phyloP scores from a whole-genome alignment of 2,888 invertebrate genomes.

The Papilio demoleus region DNA sequence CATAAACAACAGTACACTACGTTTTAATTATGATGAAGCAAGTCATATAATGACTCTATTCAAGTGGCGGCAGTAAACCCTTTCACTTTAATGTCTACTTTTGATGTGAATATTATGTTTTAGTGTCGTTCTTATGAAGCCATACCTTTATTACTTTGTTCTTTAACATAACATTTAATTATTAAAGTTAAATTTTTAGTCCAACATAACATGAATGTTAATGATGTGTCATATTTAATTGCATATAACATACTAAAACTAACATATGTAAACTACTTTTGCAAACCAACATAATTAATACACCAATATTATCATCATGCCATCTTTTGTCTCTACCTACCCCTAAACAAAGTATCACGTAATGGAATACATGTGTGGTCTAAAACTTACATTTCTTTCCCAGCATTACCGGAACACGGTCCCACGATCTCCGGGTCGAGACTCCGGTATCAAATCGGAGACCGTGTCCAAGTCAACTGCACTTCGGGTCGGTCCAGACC shows the following conservation, averaged over 20 bases:
- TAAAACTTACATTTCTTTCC: not conserved
- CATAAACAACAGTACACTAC: conserved; percentile 1
- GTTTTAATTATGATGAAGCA: conserved; percentile 13
- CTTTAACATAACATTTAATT: conserved; percentile 13
- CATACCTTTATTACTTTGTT: conserved; percentile 16
- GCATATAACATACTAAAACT: not conserved
- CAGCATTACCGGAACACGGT: conserved; percentile 91
- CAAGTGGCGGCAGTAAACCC: conserved; percentile 12
- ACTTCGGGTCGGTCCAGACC: conserved; percentile 92
- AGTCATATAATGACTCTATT: conserved; percentile 12
- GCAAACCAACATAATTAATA: not conserved
- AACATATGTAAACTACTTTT: not conserved
- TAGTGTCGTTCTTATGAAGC: conserved; percentile 13
- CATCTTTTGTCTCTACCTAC: too few relatives aligned
- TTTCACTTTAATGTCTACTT: conserved; percentile 26
- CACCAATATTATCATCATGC: not conserved
- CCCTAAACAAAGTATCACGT: too few relatives aligned
- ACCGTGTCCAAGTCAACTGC: conserved; percentile 92
- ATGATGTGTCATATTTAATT: not conserved
- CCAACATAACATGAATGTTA: not conserved
- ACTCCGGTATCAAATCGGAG: conserved; percentile 92
- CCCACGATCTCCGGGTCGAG: conserved; percentile 92
- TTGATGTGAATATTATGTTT: conserved; percentile 29
- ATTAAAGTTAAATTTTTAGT: not conserved
- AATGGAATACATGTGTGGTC: not conserved